phyloP scores from a whole-genome alignment of 2,113 vertebrate species.

The Pachyramphus minor region DNA sequence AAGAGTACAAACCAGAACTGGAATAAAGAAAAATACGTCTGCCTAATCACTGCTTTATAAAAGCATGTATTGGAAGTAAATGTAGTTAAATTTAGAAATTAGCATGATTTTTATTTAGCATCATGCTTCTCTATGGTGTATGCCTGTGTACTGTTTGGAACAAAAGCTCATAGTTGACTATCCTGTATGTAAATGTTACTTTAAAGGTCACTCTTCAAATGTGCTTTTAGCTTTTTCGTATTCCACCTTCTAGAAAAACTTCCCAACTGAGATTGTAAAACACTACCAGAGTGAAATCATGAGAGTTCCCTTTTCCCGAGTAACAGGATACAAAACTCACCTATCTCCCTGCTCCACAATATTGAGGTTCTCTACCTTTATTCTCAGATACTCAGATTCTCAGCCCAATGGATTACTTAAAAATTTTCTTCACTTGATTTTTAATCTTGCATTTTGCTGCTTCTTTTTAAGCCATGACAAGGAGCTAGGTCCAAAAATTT shows the following conservation, averaged over 20 bases:
- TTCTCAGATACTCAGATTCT: too few relatives aligned
- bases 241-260: not conserved
- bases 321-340: not conserved
- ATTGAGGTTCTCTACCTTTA: not conserved
- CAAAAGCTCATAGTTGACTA: not conserved
- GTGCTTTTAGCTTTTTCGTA: not conserved
- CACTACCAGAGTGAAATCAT: rapidly evolving
- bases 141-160: not conserved
- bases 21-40: not conserved
- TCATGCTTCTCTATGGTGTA: not conserved
- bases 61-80: not conserved
- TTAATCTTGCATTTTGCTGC: not conserved
- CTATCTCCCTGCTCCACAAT: not conserved
- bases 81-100: not conserved
- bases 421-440: not conserved
- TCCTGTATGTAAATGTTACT: not conserved
- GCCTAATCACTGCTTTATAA: not conserved
- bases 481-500: not conserved
- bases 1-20: not conserved
- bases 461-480: not conserved
- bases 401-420: rapidly evolving
- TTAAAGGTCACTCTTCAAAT: not conserved
- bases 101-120: not conserved
- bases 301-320: not conserved
- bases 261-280: not conserved